Evolutionary conservation across 1,140 invertebrate species (phyloP).

Genomic region (Venustaconcha ellipsiformis): DNA sequence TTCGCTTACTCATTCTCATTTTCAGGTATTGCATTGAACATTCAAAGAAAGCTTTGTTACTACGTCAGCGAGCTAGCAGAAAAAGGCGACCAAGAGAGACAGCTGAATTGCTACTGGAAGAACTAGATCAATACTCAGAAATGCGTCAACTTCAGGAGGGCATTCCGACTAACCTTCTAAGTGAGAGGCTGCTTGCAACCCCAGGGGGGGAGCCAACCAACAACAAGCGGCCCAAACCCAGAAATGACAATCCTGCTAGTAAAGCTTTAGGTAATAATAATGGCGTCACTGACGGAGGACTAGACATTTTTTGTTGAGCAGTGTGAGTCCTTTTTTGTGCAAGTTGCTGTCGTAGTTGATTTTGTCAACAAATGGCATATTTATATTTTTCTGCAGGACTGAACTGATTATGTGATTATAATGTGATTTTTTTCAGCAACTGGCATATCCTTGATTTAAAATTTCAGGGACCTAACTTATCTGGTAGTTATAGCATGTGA

Average conservation of each 20-base stretch:
- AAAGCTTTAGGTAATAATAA: conserved; percentile 50
- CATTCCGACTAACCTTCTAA: neutral
- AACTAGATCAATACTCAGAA: conserved; percentile 58
- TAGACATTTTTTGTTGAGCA: neutral
- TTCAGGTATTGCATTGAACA: conserved; percentile 78
- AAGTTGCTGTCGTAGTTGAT: no score
- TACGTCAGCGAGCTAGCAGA: conserved; percentile 72
- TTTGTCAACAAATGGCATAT: no score
- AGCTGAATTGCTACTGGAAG: conserved; percentile 73
- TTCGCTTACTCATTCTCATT: conserved; percentile 3
- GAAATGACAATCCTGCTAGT: conserved; percentile 44
- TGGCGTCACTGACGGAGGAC: neutral
- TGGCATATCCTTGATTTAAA: no score
- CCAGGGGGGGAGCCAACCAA: conserved; percentile 17
- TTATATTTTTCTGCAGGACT: no score
- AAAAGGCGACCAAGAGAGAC: conserved; percentile 74
- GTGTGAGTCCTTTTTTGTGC: no score
- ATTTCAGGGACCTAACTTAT: no score
- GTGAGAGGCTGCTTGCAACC: conserved; percentile 8
- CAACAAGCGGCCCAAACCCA: conserved; percentile 7
- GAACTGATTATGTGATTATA: no score
- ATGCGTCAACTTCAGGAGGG: no score
- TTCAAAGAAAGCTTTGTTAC: conserved; percentile 73
- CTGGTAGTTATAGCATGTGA: no score
- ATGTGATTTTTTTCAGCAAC: no score